These are phyloP conservation scores for Orchesella cincta DNA, from an alignment of 1,140 invertebrate species.

Conservation along the genomic window DNA sequence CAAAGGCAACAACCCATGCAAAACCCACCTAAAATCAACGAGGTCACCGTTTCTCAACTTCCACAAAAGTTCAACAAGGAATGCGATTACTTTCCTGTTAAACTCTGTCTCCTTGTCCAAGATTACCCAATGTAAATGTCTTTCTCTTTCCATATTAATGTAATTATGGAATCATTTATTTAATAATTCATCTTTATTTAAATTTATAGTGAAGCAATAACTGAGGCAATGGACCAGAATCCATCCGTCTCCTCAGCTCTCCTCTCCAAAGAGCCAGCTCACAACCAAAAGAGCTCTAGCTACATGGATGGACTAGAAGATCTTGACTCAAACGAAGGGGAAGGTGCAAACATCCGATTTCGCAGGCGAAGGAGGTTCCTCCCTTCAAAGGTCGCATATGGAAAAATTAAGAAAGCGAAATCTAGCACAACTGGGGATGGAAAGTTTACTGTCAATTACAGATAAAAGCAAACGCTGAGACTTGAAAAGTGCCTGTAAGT, in stretches of 20 bases:
- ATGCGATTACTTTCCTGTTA: conserved; percentile 73
- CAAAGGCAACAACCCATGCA: conserved; percentile 1
- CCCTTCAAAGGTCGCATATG: conserved; percentile 79
- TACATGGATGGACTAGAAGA: neutral
- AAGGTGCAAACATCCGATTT: conserved; percentile 54
- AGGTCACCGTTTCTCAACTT: conserved; percentile 47
- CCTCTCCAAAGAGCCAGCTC: conserved; percentile 59
- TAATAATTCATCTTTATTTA: neutral
- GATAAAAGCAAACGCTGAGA: conserved; percentile 77
- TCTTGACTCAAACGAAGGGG: neutral
- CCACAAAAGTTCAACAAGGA: conserved; percentile 53
- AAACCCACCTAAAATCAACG: conserved; percentile 44
- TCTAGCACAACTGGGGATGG: conserved; percentile 74
- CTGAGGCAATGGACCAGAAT: conserved; percentile 70
- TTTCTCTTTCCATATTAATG: too few species aligned
- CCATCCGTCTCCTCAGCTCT: conserved; percentile 69
- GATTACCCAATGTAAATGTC: conserved; percentile 81
- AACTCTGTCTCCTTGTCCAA: conserved; percentile 70
- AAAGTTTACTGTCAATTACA: conserved; percentile 86
- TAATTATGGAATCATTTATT: too few species aligned
- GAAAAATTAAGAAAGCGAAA: conserved; percentile 75
- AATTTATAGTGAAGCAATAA: conserved; percentile 71
- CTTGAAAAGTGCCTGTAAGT: conserved; percentile 78
- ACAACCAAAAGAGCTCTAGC: neutral
- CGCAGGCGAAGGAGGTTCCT: conserved; percentile 70